phyloP scores from a whole-genome alignment of 2,797 vertebrate genomes.

The Florisuga fusca region DNA sequence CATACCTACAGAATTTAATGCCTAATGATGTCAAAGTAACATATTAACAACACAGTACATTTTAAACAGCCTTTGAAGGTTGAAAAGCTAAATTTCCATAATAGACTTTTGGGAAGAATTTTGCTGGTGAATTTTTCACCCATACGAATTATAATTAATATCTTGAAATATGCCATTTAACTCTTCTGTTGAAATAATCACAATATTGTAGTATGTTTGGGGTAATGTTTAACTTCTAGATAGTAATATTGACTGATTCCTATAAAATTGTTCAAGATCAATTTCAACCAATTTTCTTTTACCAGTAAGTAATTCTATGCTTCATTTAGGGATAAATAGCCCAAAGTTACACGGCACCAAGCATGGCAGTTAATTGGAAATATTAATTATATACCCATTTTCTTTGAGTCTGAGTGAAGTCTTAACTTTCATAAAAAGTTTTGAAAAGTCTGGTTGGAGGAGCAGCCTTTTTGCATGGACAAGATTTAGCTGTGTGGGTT shows the following conservation, averaged over 20 bases:
- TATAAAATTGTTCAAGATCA: neutral
- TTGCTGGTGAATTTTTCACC: neutral
- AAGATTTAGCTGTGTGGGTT: neutral
- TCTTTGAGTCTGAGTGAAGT: rapidly evolving
- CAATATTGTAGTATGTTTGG: neutral
- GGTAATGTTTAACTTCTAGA: neutral
- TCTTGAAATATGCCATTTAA: neutral
- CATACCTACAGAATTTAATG: neutral
- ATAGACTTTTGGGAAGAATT: neutral
- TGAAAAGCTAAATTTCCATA: neutral
- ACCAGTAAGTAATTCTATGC: neutral
- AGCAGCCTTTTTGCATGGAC: neutral
- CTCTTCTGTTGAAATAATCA: neutral
- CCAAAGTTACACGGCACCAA: neutral
- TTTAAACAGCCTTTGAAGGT: neutral
- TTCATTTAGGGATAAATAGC: neutral
- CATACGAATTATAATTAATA: neutral
- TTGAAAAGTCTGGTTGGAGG: neutral
- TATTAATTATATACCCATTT: neutral
- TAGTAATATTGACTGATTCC: neutral
- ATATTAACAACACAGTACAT: neutral
- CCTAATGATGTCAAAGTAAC: neutral
- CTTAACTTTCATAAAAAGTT: neutral
- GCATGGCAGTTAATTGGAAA: neutral
- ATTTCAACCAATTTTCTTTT: neutral